Evolutionary conservation across 2,888 invertebrate genomes (phyloP).

Genomic region (Acanthoscelides obtectus): DNA sequence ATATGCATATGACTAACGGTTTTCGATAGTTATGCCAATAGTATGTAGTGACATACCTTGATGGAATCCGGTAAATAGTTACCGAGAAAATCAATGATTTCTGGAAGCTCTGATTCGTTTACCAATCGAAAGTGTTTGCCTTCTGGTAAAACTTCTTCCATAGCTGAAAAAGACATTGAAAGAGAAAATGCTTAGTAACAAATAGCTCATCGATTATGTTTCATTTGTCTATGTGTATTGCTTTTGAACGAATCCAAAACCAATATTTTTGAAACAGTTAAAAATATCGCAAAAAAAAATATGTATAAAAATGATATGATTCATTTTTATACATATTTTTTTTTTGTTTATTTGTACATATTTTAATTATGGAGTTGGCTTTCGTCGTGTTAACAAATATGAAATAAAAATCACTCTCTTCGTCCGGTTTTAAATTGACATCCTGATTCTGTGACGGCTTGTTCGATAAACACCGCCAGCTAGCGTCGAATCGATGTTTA

Average conservation of each 20-base stretch:
- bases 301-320: not conserved
- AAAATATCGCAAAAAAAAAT: not conserved
- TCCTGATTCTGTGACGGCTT: not conserved
- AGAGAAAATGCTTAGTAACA: not conserved
- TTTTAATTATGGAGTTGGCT: no score
- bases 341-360: not conserved
- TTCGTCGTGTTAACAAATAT: not conserved
- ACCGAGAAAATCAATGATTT: conserved; percentile 73
- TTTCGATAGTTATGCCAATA: no score
- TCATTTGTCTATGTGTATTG: no score
- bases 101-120: conserved; percentile 78
- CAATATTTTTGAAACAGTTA: not conserved
- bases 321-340: not conserved
- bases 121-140: conserved; percentile 86
- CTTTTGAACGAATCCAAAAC: no score
- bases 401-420: not conserved
- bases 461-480: not conserved
- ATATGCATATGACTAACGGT: no score
- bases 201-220: conserved; percentile 2
- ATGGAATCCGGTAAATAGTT: conserved; percentile 81
- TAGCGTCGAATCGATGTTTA: not conserved
- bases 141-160: conserved; percentile 83
- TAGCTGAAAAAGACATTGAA: conserved; percentile 54
- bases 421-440: not conserved
- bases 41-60: conserved; percentile 73